These are phyloP conservation scores for Ciconia boyciana DNA, from an alignment of 2,113 vertebrate species.

Conservation along the genomic window DNA sequence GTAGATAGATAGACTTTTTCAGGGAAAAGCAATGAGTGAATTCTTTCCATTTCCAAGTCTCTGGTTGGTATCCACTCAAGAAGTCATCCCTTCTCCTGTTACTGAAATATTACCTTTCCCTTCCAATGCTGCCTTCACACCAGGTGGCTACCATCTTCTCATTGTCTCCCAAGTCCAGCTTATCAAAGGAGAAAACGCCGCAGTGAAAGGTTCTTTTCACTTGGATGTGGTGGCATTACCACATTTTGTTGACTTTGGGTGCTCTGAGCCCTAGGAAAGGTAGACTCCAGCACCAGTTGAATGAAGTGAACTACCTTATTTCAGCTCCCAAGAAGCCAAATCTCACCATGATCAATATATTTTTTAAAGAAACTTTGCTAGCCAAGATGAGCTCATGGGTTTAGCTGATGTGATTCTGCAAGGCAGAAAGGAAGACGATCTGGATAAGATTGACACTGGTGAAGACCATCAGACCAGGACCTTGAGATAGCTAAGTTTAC, in stretches of 20 bases:
- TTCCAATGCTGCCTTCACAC: background rate
- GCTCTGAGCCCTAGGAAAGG: background rate
- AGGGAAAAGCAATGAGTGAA: background rate
- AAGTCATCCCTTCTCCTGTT: background rate
- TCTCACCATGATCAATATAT: background rate
- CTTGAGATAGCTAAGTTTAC: background rate
- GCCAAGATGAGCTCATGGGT: background rate
- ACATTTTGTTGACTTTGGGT: background rate
- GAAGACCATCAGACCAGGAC: background rate
- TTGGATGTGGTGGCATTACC: background rate
- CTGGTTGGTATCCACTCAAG: background rate
- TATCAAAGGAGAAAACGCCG: background rate
- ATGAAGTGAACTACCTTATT: background rate
- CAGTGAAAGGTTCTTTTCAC: background rate
- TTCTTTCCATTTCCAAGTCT: background rate
- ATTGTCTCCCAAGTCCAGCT: background rate
- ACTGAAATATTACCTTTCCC: background rate
- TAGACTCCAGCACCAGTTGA: background rate
- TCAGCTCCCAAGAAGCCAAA: background rate
- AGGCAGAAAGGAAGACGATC: background rate
- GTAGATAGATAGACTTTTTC: background rate
- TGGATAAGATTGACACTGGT: background rate
- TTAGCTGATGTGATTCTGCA: background rate
- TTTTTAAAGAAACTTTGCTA: background rate
- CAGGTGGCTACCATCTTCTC: background rate